Evolutionary conservation across 2,113 vertebrate species (phyloP), one percentile per base, ranked within the genome.

Genomic region (Microtus oregoni): DNA sequence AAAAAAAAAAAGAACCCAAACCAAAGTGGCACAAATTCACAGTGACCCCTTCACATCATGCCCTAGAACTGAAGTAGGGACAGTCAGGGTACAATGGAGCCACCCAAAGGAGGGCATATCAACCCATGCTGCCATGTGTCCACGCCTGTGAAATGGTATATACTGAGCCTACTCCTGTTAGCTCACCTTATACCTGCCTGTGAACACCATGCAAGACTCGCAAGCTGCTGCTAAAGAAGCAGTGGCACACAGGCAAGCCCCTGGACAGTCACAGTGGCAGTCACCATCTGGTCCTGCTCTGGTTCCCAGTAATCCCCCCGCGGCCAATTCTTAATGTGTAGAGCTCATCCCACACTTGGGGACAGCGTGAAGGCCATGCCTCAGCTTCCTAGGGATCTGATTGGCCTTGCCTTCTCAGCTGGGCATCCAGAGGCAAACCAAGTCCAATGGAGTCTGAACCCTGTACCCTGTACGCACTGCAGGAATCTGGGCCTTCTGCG

Each of bases 401-500:
- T 28, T 0, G 17, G 79, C 65, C 63, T 20, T 75, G 26, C 32
- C 7, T 81, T 38, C 68, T 61, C 68, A 6, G 93, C 79, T 47
- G 3, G 67, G 28, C 1, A 28, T 55, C 35, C 35, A 4, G 12
- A 15, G 35, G 11, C 55, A 79, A 17, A n/a, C 75, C 8, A 63
- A 38, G 17, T 15, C 14, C 28, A 28, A 55, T 1, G 10, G 47
- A 72, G 63, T 50, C 5, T 0, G 1, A 20, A 72, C 30, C 26
- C 95, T 17, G 0, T 1, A 32, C 5, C 24, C 92, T 17, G 0
- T 1, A 20, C 3, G 11, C 35, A 38, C 15, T 11, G 61, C 10
- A 1, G 20, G 20, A 20, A 7, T 8, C 47, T 3, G 0, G 32
- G 10, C 1, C 28, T 0, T 50, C 0, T 7, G 26, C 22, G 2